These are phyloP conservation scores for Acanthochromis polyacanthus DNA, from an alignment of 2,113 vertebrate genomes.

Conservation along the genomic window DNA sequence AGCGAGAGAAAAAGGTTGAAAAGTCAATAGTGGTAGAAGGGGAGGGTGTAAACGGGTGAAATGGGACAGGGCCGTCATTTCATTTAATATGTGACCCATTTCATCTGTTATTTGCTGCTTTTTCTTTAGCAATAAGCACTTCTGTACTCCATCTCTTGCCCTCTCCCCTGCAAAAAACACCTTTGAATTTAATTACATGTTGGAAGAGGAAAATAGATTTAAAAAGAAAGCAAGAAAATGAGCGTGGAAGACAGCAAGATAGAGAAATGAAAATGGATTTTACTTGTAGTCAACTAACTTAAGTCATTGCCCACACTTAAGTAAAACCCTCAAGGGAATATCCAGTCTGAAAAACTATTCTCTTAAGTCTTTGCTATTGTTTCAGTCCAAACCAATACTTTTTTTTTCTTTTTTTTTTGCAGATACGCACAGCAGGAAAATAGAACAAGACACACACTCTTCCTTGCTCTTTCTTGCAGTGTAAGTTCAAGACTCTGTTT, in stretches of 20 bases:
- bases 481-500: no score
- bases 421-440: neutral
- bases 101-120: constrained; percentile 43
- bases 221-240: constrained; percentile 13
- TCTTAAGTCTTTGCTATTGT: constrained; percentile 23
- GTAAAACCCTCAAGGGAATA: constrained; percentile 29
- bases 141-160: constrained; percentile 11
- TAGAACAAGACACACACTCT: no score
- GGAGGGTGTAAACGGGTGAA: constrained; percentile 49
- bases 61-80: constrained; percentile 56
- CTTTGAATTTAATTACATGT: constrained; percentile 53
- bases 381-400: constrained; percentile 25
- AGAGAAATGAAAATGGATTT: constrained; percentile 45
- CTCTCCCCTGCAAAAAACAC: constrained; percentile 5
- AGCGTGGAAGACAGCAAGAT: neutral
- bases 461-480: no score
- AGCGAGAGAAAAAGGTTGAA: constrained; percentile 47
- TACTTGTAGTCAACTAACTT: constrained; percentile 33
- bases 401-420: no score
- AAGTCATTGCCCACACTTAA: neutral
- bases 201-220: constrained; percentile 7
- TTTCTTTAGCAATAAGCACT: constrained; percentile 35
- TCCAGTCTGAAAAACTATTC: constrained; percentile 37
- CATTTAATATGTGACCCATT: constrained; percentile 58
- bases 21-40: constrained; percentile 65